Conservation (phyloP, 2,888 invertebrate species). For the Luperina testacea region DNA sequence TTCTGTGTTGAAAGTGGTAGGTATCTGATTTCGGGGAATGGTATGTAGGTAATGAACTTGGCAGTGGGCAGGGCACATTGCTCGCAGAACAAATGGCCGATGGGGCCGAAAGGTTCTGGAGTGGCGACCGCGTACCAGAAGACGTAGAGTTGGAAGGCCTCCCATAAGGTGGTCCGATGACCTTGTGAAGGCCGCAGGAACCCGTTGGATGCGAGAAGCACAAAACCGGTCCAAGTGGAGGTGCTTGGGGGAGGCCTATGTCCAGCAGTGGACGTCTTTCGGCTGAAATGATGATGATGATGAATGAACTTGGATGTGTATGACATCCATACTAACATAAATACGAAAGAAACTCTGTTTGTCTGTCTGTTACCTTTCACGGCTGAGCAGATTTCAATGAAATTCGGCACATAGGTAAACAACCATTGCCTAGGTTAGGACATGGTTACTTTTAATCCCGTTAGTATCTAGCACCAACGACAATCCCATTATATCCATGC, state of each 20-base stretch:
- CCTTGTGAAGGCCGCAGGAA: too few species aligned
- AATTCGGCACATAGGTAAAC: not conserved
- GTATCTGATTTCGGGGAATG: not conserved
- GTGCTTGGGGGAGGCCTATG: too few species aligned
- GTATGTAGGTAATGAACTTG: not conserved
- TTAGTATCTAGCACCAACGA: not conserved
- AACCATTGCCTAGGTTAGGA: not conserved
- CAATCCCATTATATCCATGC: too few species aligned
- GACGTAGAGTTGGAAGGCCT: too few species aligned
- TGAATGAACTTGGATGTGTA: not conserved
- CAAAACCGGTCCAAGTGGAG: too few species aligned
- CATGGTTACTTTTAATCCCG: not conserved
- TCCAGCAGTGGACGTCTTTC: too few species aligned
- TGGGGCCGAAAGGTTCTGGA: too few species aligned
- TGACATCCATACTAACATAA: not conserved
- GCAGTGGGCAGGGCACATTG: not conserved
- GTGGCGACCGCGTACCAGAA: too few species aligned
- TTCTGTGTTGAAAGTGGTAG: not conserved
- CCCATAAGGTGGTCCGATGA: too few species aligned
- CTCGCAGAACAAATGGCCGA: too few species aligned
- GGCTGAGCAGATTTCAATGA: not conserved
- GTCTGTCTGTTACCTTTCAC: not conserved
- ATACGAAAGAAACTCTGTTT: not conserved
- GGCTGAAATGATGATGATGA: too few species aligned
- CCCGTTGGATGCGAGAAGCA: too few species aligned